A percentile compares a stretch with the other conserved stretches of the same genome.
Conservation (phyloP, 2,113 vertebrate genomes). For the Dicentrarchus labrax region DNA sequence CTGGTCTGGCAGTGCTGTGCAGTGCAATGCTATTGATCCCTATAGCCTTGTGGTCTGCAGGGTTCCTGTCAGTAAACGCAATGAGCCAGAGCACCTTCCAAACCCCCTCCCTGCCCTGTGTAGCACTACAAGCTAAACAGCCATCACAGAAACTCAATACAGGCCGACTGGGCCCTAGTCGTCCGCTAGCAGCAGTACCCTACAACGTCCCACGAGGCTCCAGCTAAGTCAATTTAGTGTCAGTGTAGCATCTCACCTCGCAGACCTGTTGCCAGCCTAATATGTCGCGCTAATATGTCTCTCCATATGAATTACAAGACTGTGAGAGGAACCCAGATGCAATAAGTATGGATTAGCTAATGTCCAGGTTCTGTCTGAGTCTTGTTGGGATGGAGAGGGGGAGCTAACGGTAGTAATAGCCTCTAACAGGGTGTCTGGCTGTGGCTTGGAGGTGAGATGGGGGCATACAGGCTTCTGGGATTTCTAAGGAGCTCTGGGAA, state of each 20-base stretch:
- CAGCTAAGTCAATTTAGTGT: conserved; percentile 82
- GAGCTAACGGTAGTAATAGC: conserved; percentile 66
- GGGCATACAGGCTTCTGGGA: conserved; percentile 71
- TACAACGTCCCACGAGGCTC: conserved; percentile 71
- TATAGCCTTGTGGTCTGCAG: conserved; percentile 72
- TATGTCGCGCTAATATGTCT: conserved; percentile 86
- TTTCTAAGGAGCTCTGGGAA: conserved; percentile 70
- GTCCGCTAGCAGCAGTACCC: conserved; percentile 65
- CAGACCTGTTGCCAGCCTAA: conserved; percentile 80
- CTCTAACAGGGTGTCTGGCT: conserved; percentile 79
- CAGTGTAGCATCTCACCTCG: conserved; percentile 80
- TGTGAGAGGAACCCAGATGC: conserved; percentile 80
- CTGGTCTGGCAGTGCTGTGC: conserved; percentile 62
- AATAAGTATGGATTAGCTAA: conserved; percentile 87
- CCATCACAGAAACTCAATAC: conserved; percentile 81
- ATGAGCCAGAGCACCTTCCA: conserved; percentile 72
- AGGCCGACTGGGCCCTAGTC: conserved; percentile 59
- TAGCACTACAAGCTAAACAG: conserved; percentile 78
- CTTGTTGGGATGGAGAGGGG: conserved; percentile 75
- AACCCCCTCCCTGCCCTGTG: conserved; percentile 63
- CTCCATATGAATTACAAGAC: conserved; percentile 88
- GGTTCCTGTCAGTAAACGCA: conserved; percentile 82
- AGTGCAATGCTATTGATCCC: conserved; percentile 78
- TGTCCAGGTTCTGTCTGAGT: conserved; percentile 82
- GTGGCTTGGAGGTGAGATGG: conserved; percentile 70